Conservation (phyloP, 30 jellyfish, hydroid and myxozoan species). For the Aurelia sp. region DNA sequence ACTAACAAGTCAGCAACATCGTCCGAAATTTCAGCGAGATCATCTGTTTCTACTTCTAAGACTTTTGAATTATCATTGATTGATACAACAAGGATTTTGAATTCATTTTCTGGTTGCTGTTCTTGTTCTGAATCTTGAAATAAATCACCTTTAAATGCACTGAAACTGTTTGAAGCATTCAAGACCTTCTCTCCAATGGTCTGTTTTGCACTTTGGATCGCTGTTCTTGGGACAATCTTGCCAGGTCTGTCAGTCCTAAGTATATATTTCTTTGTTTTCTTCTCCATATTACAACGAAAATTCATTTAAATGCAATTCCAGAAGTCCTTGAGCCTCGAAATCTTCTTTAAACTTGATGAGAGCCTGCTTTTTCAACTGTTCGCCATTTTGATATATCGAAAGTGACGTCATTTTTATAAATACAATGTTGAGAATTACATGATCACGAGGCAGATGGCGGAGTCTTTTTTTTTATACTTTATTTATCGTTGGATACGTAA, state of each 20-base stretch:
- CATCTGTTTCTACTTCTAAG: conserved; percentile 37
- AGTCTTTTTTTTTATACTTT: too few species aligned
- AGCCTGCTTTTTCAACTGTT: not conserved
- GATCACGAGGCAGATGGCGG: not conserved
- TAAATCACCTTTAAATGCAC: conserved; percentile 63
- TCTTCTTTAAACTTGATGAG: too few species aligned
- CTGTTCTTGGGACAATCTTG: conserved; percentile 14
- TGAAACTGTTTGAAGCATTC: not conserved
- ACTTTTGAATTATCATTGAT: conserved; percentile 18
- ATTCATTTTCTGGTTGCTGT: conserved; percentile 26
- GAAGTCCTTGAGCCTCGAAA: not conserved
- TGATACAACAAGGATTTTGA: conserved; percentile 24
- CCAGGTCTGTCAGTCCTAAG: conserved; percentile 55
- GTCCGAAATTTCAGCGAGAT: conserved; percentile 14
- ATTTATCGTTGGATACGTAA: too few species aligned
- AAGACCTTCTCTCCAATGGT: not conserved
- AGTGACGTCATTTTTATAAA: conserved; percentile 8
- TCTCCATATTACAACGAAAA: not conserved
- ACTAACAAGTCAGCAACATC: conserved; percentile 32
- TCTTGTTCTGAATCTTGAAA: conserved; percentile 30
- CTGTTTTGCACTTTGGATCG: not conserved
- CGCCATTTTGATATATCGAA: conserved; percentile 1
- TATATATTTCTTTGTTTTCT: not conserved
- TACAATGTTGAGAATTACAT: not conserved
- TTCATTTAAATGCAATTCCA: not conserved